Evolutionary conservation across 1,140 invertebrate genomes (phyloP).

Genomic region (Bombus huntii): DNA sequence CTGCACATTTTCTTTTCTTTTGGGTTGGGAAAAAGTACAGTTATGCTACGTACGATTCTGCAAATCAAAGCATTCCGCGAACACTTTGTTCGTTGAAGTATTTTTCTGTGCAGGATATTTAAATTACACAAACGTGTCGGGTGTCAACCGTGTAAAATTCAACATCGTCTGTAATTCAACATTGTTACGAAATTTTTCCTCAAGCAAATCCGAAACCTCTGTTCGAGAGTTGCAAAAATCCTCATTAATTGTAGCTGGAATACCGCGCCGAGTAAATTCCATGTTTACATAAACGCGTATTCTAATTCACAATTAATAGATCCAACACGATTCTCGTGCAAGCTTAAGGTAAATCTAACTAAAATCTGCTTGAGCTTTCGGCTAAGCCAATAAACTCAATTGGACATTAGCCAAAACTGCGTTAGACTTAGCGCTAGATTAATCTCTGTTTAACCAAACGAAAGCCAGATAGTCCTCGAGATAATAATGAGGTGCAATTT

Average conservation of each 20-base stretch:
- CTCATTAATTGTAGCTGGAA: too few species aligned
- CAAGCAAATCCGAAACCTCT: too few species aligned
- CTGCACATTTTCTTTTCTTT: background rate
- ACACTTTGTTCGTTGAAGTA: background rate
- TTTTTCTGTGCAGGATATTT: background rate
- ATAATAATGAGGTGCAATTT: background rate
- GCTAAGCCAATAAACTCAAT: slow-evolving; percentile 42
- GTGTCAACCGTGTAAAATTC: too few species aligned
- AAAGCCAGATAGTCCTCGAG: background rate
- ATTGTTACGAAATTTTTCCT: background rate
- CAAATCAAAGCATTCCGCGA: background rate
- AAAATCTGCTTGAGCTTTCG: slow-evolving; percentile 24
- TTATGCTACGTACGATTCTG: background rate
- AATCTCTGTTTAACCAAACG: slow-evolving; percentile 34
- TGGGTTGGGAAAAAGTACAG: background rate
- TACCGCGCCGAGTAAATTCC: too few species aligned
- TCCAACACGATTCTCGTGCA: slow-evolving; percentile 15
- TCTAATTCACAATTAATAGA: slow-evolving; percentile 37
- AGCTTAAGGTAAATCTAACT: slow-evolving; percentile 27
- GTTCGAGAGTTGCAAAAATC: background rate
- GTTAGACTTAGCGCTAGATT: background rate
- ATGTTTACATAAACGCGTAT: slow-evolving; percentile 10
- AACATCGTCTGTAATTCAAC: background rate
- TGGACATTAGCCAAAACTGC: slow-evolving; percentile 31
- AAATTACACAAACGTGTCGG: background rate